A percentile compares a stretch with the other conserved stretches of the same genome.
These are phyloP conservation scores for Forbesichthys agassizii DNA, from an alignment of 2,113 vertebrate genomes.

Conservation along the genomic window DNA sequence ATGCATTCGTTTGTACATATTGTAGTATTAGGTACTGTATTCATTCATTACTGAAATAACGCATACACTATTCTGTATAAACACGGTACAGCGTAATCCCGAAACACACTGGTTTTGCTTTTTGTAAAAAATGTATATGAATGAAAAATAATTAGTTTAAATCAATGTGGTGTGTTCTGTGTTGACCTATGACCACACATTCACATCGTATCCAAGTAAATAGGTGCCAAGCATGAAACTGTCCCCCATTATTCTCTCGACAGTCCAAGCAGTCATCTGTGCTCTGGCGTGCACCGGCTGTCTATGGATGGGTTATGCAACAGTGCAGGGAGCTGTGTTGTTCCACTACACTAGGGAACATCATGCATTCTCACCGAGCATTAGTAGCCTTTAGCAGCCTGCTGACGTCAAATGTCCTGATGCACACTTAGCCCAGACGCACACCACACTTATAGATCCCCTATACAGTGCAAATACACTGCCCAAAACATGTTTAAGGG, in stretches of 20 bases:
- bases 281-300: background rate
- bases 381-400: constrained; percentile 45
- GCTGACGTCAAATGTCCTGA: constrained; percentile 25
- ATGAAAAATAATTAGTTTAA: too few species aligned
- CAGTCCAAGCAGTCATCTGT: constrained; percentile 44
- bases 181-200: background rate
- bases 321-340: constrained; percentile 49
- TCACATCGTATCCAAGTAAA: constrained; percentile 2
- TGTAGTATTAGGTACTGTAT: too few species aligned
- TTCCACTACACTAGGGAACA: constrained; percentile 57
- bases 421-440: constrained; percentile 7
- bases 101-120: too few species aligned
- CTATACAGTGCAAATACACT: too few species aligned
- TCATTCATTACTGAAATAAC: too few species aligned
- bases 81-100: too few species aligned
- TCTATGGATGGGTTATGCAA: constrained; percentile 53
- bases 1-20: too few species aligned
- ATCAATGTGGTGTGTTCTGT: too few species aligned
- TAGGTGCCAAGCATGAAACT: constrained; percentile 26
- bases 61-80: too few species aligned
- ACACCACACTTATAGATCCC: background rate
- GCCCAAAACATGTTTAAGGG: too few species aligned
- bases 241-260: constrained; percentile 32
- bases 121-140: too few species aligned
- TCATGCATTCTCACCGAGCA: constrained; percentile 55